Conservation (phyloP, 2,113 vertebrate species). For the Tor tambroides region DNA sequence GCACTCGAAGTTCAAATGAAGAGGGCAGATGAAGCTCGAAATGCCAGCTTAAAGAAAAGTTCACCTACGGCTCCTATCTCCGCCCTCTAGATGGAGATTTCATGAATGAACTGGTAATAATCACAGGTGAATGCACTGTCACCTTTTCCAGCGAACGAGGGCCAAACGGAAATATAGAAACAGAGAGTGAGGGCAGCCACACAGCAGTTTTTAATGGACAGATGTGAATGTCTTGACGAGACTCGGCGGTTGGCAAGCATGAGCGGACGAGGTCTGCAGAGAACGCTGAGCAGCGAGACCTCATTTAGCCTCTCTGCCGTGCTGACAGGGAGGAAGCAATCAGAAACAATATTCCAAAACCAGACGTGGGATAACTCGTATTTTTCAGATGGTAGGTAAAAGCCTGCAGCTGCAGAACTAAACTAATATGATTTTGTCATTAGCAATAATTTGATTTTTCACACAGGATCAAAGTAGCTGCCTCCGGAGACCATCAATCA, state of each 20-base stretch:
- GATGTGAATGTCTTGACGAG: constrained; percentile 62
- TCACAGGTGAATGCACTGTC: constrained; percentile 75
- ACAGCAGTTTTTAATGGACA: constrained; percentile 51
- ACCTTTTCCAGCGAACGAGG: constrained; percentile 65
- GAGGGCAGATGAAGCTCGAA: not conserved
- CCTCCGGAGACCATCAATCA: constrained; percentile 17
- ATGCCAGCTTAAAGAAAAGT: constrained; percentile 35
- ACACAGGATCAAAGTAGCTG: constrained; percentile 31
- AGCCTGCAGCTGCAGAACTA: constrained; percentile 51
- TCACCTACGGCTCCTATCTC: constrained; percentile 48
- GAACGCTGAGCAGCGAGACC: not conserved
- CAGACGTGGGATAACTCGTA: constrained; percentile 39
- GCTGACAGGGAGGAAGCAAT: constrained; percentile 32
- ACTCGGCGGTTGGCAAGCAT: constrained; percentile 30
- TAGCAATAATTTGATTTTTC: constrained; percentile 48
- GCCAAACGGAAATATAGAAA: constrained; percentile 37
- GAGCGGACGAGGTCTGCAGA: constrained; percentile 40
- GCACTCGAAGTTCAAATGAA: constrained; percentile 27
- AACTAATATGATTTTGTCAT: constrained; percentile 45
- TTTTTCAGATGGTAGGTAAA: constrained; percentile 30
- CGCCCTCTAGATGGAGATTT: constrained; percentile 67
- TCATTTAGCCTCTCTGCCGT: constrained; percentile 39
- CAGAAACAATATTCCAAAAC: constrained; percentile 43
- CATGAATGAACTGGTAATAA: constrained; percentile 78
- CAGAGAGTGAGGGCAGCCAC: constrained; percentile 2